Evolutionary conservation across 1,140 invertebrate species (phyloP).

Genomic region (Leptinotarsa lineolata): DNA sequence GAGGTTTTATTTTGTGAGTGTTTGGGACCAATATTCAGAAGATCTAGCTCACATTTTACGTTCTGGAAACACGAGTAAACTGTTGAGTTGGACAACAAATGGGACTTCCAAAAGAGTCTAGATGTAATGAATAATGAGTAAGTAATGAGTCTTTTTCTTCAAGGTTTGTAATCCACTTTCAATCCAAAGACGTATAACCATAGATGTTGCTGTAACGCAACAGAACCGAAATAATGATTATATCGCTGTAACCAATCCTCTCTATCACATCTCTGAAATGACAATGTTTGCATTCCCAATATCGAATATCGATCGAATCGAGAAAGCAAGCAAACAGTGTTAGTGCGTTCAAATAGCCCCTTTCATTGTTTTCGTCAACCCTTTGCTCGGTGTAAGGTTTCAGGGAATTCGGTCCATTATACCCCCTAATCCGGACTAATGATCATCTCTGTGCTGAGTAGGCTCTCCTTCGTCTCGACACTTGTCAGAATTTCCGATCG

Average conservation of each 20-base stretch:
- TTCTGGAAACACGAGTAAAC: too few relatives aligned
- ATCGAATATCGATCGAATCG: not conserved
- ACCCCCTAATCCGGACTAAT: constrained; percentile 51
- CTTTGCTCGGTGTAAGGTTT: constrained; percentile 46
- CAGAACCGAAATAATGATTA: too few relatives aligned
- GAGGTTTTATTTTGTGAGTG: too few relatives aligned
- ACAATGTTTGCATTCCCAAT: constrained; percentile 1
- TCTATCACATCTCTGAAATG: not conserved
- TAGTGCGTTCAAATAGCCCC: constrained; percentile 27
- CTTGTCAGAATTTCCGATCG: constrained; percentile 46
- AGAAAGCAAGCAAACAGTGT: constrained; percentile 25
- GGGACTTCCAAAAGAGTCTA: too few relatives aligned
- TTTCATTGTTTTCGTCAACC: constrained; percentile 48
- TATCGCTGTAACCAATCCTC: not conserved
- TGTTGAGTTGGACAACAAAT: too few relatives aligned
- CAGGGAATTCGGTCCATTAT: constrained; percentile 33
- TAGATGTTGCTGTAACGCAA: too few relatives aligned
- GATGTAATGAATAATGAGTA: too few relatives aligned
- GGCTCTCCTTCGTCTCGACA: constrained; percentile 42
- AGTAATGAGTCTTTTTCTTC: too few relatives aligned
- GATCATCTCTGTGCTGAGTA: constrained; percentile 42
- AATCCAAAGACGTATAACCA: too few relatives aligned
- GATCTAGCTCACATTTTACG: too few relatives aligned
- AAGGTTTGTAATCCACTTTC: too few relatives aligned
- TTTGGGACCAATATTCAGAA: too few relatives aligned